Base-by-base conservation (phyloP, 2,888 invertebrate genomes). In the Calameuta idolon region DNA sequence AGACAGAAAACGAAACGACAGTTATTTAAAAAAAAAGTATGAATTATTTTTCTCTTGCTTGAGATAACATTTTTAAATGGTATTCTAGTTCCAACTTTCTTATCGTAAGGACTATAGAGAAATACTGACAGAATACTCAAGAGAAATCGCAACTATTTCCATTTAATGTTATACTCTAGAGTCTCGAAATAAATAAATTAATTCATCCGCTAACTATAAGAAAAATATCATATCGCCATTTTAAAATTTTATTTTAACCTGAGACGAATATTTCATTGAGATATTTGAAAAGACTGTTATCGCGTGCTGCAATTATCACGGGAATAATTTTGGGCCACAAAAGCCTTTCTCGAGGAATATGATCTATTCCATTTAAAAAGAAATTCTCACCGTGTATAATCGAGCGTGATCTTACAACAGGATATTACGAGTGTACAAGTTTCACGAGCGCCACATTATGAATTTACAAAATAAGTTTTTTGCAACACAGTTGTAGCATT, bases 401-500 rank as follows among this genome's bases (percentile, higher is more conserved):
- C 23, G 55, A 23, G 55, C 55, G 55, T 55, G 23, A 23, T 55
- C 55, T 23, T 55, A 23, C 9, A 55, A 55, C 23, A 55, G 55
- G 9, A 55, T 55, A 55, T 55, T 55, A 55, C 9, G 55, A 55
- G 23, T 55, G 23, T 55, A 23, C 23, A 55, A 55, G 55, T 15
- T 55, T 23, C 23, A 23, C 23, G 23, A 55, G 23, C 55, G 23
- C 55, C 71, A 71, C 71, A 12, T 33, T 31, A 71, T 34, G 5
- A 31, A 71, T 5, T 71, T 71, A 71, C 31, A 33, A 12, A 33
- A 71, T 71, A 71, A 71, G 71, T 71, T 71, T 71, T 82, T 77
- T 79, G 82, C 83, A 85, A 83, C 81, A 80, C 82, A 82, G 82
- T 85, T 84, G 75, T 86, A 87, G 86, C 85, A 85, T 84, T 88